Conservation (phyloP, 2,888 invertebrate species). For the Nowickia ferox region DNA sequence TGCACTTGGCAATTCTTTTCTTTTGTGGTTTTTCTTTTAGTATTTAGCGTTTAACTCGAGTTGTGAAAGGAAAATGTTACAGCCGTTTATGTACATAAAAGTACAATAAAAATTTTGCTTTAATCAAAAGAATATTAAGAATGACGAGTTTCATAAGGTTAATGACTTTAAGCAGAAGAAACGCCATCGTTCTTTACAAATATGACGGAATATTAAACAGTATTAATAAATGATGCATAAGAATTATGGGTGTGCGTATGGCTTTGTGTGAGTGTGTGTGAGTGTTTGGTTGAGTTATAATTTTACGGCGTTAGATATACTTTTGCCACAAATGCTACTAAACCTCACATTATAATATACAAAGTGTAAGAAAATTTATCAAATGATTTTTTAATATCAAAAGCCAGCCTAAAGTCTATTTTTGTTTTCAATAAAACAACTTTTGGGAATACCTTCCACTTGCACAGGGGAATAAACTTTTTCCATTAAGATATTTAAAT, state of each 20-base stretch:
- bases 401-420: background rate
- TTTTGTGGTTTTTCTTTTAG: conserved; percentile 28
- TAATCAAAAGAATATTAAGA: conserved; percentile 35
- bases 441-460: background rate
- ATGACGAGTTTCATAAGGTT: conserved; percentile 42
- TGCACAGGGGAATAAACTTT: background rate
- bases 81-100: background rate
- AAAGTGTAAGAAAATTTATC: background rate
- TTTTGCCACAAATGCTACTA: background rate
- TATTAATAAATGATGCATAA: conserved; percentile 58
- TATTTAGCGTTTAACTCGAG: conserved; percentile 32
- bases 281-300: background rate
- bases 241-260: conserved; percentile 24
- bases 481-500: background rate
- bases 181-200: background rate
- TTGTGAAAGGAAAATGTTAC: conserved; percentile 20
- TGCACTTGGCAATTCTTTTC: conserved; percentile 26
- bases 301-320: background rate
- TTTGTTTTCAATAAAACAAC: conserved; percentile 2
- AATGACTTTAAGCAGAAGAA: conserved; percentile 37
- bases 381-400: conserved; percentile 9
- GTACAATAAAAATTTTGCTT: conserved; percentile 12
- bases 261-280: background rate
- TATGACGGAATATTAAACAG: conserved; percentile 20
- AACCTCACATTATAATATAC: background rate